Conservation (phyloP, 2,888 invertebrate genomes). For the Halocaridina rubra region DNA sequence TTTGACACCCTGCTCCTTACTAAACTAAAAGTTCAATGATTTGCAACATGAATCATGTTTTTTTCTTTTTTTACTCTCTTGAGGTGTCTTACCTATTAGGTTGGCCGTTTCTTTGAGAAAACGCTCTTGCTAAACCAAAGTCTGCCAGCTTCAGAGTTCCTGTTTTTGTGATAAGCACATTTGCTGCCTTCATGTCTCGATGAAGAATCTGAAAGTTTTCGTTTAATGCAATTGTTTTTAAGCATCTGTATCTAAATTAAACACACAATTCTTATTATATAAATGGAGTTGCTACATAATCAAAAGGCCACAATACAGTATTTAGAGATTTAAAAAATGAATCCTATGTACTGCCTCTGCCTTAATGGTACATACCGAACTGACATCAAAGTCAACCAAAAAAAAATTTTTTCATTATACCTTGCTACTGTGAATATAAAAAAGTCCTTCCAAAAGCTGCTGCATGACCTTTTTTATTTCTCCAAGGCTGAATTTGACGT, state of each 20-base stretch:
- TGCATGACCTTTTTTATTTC: conserved; percentile 96
- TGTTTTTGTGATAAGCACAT: conserved; percentile 95
- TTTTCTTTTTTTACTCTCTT: too few species aligned
- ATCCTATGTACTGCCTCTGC: too few species aligned
- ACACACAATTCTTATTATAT: too few species aligned
- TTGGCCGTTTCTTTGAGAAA: conserved; percentile 87
- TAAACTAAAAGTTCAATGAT: not conserved
- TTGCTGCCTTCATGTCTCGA: conserved; percentile 99
- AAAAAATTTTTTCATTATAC: too few species aligned
- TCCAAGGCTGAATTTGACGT: conserved; percentile 94
- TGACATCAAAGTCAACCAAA: too few species aligned
- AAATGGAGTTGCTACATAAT: too few species aligned
- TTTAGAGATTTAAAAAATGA: too few species aligned
- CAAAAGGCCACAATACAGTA: too few species aligned
- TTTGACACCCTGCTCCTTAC: not conserved
- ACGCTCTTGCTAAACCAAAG: conserved; percentile 95
- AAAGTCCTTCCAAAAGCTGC: conserved; percentile 87
- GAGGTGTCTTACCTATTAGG: conserved; percentile 76
- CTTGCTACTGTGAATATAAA: conserved; percentile 96
- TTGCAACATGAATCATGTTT: too few species aligned
- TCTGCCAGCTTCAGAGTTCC: conserved; percentile 96
- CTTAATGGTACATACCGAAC: too few species aligned
- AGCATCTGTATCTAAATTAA: too few species aligned
- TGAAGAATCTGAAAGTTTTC: conserved; percentile 82
- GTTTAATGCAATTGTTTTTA: too few species aligned